Evolutionary conservation across 2,888 invertebrate species (phyloP), one percentile per base, ranked within the genome.

Genomic region (Apodemia zela): DNA sequence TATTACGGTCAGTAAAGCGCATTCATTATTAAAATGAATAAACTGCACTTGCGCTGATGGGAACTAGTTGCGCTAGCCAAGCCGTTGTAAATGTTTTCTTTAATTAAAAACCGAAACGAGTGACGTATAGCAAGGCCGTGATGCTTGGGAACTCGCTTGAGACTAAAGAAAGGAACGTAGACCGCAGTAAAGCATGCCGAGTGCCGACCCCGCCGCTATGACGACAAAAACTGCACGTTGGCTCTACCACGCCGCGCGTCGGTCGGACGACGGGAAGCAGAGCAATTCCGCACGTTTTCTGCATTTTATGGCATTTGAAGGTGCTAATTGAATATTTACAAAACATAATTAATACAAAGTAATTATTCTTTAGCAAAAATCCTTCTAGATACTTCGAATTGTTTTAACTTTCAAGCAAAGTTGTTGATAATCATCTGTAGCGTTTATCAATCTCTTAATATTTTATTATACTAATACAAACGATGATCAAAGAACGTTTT

Each of bases 131-230:
- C 76, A 71, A 70, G 69, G 73, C 80, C 75, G 68, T 71, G 84
- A 73, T 77, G 79, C 75, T 76, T 73, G 75, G 76, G 69, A 72
- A 88, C 87, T 89, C 70, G 66, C 60, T 67, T 78, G 73, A 72
- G 71, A 69, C 74, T 73, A 76, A 78, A 83, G 81, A 82, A 81
- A 82, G 81, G 81, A 77, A 64, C 75, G 75, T 75, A 71, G 73
- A 75, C 63, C 75, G 75, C 76, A 71, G 73, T 75, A 69, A 71
- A 72, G 73, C 69, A 72, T 68, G 71, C 65, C 75, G 71, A 73
- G 72, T 68, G 71, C 65, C 75, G 71, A 73, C 79, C 77, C 81
- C 78, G 73, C 77, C 64, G 66, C 67, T 67, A 69, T 68, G 70
- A 68, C 75, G 73, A 74, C 75, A 73, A 78, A 75, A 77, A 76